Base-by-base conservation (phyloP, 2,113 vertebrate species). In the Corythaeola cristata region DNA sequence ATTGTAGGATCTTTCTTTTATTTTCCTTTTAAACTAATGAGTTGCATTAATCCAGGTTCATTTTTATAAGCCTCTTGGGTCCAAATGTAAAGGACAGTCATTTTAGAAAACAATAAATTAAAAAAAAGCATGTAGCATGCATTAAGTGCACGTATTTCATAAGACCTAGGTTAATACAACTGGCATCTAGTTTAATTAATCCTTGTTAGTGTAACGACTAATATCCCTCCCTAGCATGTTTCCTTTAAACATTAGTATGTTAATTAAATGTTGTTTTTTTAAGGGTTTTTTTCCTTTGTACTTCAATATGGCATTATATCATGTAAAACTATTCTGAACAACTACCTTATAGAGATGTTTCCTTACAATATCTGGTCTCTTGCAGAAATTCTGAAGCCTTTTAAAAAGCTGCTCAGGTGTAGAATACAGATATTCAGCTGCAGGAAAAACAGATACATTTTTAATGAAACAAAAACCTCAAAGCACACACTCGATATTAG, bases 401-500 rank as follows among this genome's bases (percentile, higher is more conserved):
- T 99, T 99, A 96, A 97, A 98, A 90, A 99, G 99, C 98, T 99
- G 99, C 98, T 99, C 98, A 98, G 99, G 99, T 98, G 99, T 99
- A 93, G 99, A 98, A 98, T 99, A 99, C 98, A 99, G 99, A 99
- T 99, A 99, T 97, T 98, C 98, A 97, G 99, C 99, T 99, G 99
- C 98, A 97, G 98, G 99, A 98, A 99, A 99, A 98, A 98, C 98
- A 98, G 96, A 98, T 99, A 98, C 98, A 99, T 99, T 99, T 99
- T 99, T 99, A 98, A 99, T 99, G 98, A 99, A 98, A 99, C 99
- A 98, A 99, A 99, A 99, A 99, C 99, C 99, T 99, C 99, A 99
- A 99, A 99, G 99, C 99, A 98, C 98, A 99, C 99, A 99, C 98
- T 99, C 98, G 98, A 99, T 99, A 99, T 99, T 99, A 99, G 99